Percentiles rank a stretch among this genome's conserved stretches.
phyloP scores from a whole-genome alignment of 2,113 vertebrate species.

The Trogon surrucura region DNA sequence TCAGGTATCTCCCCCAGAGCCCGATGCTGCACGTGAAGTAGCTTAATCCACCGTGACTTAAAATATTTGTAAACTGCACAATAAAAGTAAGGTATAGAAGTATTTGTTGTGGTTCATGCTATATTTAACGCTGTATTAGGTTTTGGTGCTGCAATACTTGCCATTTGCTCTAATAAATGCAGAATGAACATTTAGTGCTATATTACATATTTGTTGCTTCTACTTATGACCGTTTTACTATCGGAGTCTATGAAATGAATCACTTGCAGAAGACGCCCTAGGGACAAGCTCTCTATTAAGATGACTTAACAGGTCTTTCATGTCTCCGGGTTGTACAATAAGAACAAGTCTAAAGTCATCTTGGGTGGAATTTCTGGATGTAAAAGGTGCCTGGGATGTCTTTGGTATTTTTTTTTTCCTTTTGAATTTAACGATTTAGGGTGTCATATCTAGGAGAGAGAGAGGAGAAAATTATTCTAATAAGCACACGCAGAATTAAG shows the following conservation, averaged over 20 bases:
- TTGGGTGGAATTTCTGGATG: conserved; percentile 29
- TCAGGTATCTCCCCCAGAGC: not conserved
- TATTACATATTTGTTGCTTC: conserved; percentile 51
- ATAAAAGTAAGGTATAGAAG: conserved; percentile 7
- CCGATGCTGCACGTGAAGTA: not conserved
- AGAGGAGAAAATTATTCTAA: not conserved
- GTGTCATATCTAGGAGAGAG: not conserved
- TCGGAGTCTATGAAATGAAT: conserved; percentile 59
- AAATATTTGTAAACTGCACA: not conserved
- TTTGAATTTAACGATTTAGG: not conserved
- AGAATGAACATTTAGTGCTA: not conserved
- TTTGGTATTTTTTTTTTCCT: not conserved
- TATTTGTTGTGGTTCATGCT: conserved; percentile 26
- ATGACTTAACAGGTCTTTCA: conserved; percentile 56
- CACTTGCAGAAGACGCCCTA: conserved; percentile 46
- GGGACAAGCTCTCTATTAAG: conserved; percentile 50
- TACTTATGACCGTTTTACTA: conserved; percentile 58
- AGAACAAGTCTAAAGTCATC: conserved; percentile 38
- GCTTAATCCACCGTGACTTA: not conserved
- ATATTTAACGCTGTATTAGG: conserved; percentile 20
- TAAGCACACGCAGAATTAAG: not conserved
- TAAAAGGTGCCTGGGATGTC: not conserved
- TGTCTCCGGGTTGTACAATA: conserved; percentile 22
- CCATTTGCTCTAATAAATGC: conserved; percentile 44
- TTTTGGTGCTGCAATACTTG: conserved; percentile 3